phyloP scores from a whole-genome alignment of 2,888 invertebrate species.

The Holacanthella duospinosa region DNA sequence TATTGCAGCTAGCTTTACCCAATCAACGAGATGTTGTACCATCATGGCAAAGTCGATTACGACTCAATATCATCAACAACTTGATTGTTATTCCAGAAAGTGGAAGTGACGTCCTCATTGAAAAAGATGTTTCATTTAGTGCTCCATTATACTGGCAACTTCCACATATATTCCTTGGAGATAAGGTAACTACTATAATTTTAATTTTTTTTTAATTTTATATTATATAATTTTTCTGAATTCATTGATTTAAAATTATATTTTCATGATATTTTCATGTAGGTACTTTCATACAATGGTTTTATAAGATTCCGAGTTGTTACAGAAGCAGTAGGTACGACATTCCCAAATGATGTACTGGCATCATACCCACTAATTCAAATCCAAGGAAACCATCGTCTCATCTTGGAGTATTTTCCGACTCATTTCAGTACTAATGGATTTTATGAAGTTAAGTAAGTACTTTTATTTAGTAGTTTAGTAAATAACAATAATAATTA shows the following conservation, averaged over 20 bases:
- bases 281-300: conserved; percentile 83
- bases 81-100: conserved; percentile 54
- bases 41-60: conserved; percentile 41
- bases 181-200: conserved; percentile 49
- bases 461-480: no score
- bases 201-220: neutral
- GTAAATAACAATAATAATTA: no score
- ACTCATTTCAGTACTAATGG: conserved; percentile 42
- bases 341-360: conserved; percentile 46
- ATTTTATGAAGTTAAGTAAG: conserved; percentile 47
- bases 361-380: conserved; percentile 67
- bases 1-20: conserved; percentile 41
- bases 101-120: conserved; percentile 48
- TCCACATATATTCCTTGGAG: conserved; percentile 70
- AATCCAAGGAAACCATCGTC: conserved; percentile 61
- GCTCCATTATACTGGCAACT: conserved; percentile 72
- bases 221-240: neutral
- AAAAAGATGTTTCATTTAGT: conserved; percentile 48
- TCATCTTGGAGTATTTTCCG: conserved; percentile 63
- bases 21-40: conserved; percentile 39
- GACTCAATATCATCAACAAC: conserved; percentile 50
- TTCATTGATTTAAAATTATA: no score
- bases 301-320: conserved; percentile 62
- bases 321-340: conserved; percentile 52
- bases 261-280: conserved; percentile 38